phyloP scores from a whole-genome alignment of 2,888 invertebrate genomes.

The Morinoia aosen region DNA sequence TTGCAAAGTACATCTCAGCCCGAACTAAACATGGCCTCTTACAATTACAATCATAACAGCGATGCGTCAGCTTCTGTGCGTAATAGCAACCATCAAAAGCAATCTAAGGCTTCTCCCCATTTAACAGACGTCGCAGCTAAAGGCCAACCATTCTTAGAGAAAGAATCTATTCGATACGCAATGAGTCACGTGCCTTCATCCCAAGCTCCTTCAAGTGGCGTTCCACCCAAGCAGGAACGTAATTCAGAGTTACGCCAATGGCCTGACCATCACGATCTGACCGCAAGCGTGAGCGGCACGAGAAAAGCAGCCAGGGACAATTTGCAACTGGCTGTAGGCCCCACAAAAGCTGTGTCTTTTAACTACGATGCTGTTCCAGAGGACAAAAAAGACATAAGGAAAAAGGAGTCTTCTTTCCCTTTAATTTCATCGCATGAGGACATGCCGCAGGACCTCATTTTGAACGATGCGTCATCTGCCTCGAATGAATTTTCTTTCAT shows the following conservation, averaged over 20 bases:
- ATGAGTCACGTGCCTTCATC: not conserved
- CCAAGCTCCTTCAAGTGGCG: not conserved
- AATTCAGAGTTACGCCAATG: not conserved
- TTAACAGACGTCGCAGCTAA: not conserved
- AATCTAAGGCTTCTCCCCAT: not conserved
- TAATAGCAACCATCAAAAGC: not conserved
- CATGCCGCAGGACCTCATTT: not conserved
- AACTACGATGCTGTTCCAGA: not conserved
- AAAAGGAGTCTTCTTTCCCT: not conserved
- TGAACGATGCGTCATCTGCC: not conserved
- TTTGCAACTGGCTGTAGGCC: not conserved
- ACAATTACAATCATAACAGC: not conserved
- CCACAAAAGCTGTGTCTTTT: not conserved
- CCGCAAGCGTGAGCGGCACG: not conserved
- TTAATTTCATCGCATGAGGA: not conserved
- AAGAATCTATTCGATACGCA: not conserved
- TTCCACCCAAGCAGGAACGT: not conserved
- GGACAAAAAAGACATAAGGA: not conserved
- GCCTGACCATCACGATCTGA: not conserved
- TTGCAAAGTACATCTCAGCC: not conserved
- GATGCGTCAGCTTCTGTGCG: not conserved
- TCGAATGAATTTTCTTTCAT: slow-evolving; percentile 7
- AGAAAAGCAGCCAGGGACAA: not conserved
- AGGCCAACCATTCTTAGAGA: not conserved
- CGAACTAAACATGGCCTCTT: not conserved